phyloP scores from a whole-genome alignment of 2,113 vertebrate genomes.

The Daphoenositta chrysoptera region DNA sequence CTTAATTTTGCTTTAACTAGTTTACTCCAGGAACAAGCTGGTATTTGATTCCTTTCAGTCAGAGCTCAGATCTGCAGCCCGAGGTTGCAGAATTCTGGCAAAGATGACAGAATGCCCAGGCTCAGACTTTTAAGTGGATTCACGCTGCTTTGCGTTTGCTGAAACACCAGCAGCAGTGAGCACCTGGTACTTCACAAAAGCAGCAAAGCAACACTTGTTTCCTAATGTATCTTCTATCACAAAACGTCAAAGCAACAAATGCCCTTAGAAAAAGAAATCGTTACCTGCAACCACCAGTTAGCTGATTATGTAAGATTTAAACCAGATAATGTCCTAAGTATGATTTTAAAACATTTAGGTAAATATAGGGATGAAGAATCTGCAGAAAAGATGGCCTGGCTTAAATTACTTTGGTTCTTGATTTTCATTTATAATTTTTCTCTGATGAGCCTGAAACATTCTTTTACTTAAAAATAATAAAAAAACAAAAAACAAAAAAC shows the following conservation, averaged over 20 bases:
- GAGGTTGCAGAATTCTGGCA: not conserved
- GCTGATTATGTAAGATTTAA: not conserved
- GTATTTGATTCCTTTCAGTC: not conserved
- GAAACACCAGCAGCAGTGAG: not conserved
- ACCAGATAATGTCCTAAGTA: not conserved
- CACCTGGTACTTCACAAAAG: not conserved
- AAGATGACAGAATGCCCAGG: not conserved
- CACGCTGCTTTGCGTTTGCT: accelerated
- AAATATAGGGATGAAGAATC: not conserved
- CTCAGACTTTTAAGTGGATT: not conserved
- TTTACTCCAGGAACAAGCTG: not conserved
- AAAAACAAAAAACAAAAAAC: no score
- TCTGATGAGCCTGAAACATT: not conserved
- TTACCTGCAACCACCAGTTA: not conserved
- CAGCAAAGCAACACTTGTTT: not conserved
- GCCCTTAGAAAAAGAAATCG: not conserved
- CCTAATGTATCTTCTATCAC: not conserved
- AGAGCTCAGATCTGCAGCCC: not conserved
- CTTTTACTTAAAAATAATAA: not conserved
- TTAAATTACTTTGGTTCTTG: not conserved
- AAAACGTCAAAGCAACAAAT: not conserved
- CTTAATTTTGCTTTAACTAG: not conserved
- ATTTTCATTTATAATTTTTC: not conserved
- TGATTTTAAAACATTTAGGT: not conserved
- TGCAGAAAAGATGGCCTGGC: not conserved